Evolutionary conservation across 2,113 vertebrate species (phyloP), one percentile per base, ranked within the genome.

Genomic region (Bos taurus): DNA sequence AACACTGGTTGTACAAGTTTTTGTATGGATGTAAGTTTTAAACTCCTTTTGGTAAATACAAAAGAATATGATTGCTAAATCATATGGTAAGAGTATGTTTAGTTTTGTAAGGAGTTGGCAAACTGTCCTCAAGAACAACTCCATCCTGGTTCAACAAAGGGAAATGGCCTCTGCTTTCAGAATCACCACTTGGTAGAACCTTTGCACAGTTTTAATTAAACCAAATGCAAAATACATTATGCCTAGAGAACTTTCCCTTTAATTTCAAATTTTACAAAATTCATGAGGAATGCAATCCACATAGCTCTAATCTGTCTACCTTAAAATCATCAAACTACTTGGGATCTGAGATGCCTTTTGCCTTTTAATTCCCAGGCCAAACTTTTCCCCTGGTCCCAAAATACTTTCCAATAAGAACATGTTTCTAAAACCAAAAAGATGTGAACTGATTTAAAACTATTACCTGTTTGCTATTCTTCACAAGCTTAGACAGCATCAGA

Each of bases 151-250:
- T 74, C 36, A 40, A 25, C 14, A 33, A 12, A 36, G 60, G 40
- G 13, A 71, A 92, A 94, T 88, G 67, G 43, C 33, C 87, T 59
- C 30, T 57, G 11, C 54, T 97, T 96, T 52, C 2, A 33, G 26
- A 92, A 67, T 48, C 91, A 91, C n/a, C 13, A 46, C 50, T 90
- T 87, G 92, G 81, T 77, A 96, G 50, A 83, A 13, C 54, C 91
- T 97, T 90, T 87, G 19, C 30, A 82, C 26, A 85, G 60, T 83
- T 97, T 96, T 48, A 46, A 16, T 88, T 94, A 81, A 96, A 90
- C 14, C n/a, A 94, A 96, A 57, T 71, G 17, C 19, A 93, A 89
- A 96, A 87, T 81, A 96, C 26, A 77, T 97, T 97, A 97, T 92
- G 15, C 84, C 46, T 60, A 56, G 54, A 84, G 43, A 97, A 96